Evolutionary conservation across 2,113 vertebrate genomes (phyloP).

Genomic region (Electrona antarctica): DNA sequence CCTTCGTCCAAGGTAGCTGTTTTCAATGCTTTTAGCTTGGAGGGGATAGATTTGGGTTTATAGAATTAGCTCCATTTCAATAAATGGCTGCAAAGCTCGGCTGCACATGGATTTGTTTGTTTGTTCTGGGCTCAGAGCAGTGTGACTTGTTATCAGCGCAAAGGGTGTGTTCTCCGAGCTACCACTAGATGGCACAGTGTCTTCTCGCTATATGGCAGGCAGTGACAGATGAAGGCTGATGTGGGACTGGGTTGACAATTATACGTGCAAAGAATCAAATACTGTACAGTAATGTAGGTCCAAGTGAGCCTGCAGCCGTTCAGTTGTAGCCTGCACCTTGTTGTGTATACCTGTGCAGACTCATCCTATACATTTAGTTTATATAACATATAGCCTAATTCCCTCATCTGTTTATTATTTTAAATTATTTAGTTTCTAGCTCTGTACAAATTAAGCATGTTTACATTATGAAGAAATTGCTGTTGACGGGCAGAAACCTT

Average conservation of each 20-base stretch:
- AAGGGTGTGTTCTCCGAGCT: slow-evolving; percentile 12
- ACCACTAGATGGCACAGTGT: slow-evolving; percentile 77
- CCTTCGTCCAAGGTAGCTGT: slow-evolving; percentile 35
- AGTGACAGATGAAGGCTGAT: slow-evolving; percentile 27
- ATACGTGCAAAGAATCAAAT: neutral
- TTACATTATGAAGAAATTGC: too few species aligned
- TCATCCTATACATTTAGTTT: neutral
- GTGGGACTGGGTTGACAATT: neutral
- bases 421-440: too few species aligned
- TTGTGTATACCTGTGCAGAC: slow-evolving; percentile 57
- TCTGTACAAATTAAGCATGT: too few species aligned
- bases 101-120: slow-evolving; percentile 42
- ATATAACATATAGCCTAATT: too few species aligned
- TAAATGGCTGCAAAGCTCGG: slow-evolving; percentile 54
- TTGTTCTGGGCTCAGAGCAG: slow-evolving; percentile 27
- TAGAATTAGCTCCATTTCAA: slow-evolving; percentile 43
- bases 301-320: slow-evolving; percentile 46
- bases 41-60: slow-evolving; percentile 38
- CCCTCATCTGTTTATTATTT: too few species aligned
- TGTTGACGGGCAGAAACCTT: too few species aligned
- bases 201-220: slow-evolving; percentile 53
- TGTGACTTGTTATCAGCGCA: neutral
- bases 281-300: slow-evolving; percentile 20
- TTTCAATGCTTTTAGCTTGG: slow-evolving; percentile 35
- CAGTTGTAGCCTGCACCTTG: slow-evolving; percentile 50